Percentiles rank a stretch among this genome's conserved stretches.
Evolutionary conservation across 2,888 invertebrate species (phyloP).

Genomic region (Dryobota labecula): DNA sequence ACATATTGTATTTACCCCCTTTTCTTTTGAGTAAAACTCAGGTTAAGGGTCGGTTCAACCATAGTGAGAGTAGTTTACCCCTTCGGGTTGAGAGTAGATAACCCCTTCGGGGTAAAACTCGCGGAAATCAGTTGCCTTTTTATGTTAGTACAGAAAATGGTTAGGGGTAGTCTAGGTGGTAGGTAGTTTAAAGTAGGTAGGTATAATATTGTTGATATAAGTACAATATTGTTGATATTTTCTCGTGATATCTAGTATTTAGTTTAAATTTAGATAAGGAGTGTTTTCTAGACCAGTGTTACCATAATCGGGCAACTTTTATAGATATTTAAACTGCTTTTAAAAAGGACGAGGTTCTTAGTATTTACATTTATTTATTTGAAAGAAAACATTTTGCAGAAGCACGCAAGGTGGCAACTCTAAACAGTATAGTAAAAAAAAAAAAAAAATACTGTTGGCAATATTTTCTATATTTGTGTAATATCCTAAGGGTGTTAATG

Average conservation of each 20-base stretch:
- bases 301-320: background rate
- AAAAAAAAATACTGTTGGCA: background rate
- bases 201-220: background rate
- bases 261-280: conserved; percentile 1
- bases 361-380: background rate
- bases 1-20: conserved; percentile 4
- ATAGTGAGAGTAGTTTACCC: conserved; percentile 43
- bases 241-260: conserved; percentile 35
- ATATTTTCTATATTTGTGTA: background rate
- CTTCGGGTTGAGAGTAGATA: conserved; percentile 8
- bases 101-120: conserved; percentile 18
- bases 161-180: conserved; percentile 20
- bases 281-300: background rate
- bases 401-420: background rate
- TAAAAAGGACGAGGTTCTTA: background rate
- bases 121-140: conserved; percentile 46
- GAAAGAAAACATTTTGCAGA: background rate
- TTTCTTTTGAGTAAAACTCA: conserved; percentile 43
- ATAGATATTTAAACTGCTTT: background rate
- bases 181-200: background rate
- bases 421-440: background rate
- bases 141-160: conserved; percentile 29
- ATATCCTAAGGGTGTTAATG: background rate
- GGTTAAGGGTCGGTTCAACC: conserved; percentile 2
- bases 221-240: conserved; percentile 26